Evolutionary conservation across 2,113 vertebrate genomes (phyloP).

Genomic region (Oryzias woworae): DNA sequence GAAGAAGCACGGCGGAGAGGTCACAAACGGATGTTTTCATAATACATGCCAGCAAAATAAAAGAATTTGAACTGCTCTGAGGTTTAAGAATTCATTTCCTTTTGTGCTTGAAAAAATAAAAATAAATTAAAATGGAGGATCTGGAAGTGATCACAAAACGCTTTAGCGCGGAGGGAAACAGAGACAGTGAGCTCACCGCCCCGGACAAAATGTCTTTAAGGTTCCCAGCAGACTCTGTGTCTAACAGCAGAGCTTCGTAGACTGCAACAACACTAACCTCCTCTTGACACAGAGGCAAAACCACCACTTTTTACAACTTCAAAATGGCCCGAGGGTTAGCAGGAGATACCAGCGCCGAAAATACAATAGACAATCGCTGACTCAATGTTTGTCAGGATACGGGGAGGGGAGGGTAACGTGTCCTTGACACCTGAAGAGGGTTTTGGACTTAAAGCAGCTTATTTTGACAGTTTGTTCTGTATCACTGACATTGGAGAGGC

Average conservation of each 20-base stretch:
- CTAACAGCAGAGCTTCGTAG: slow-evolving; percentile 48
- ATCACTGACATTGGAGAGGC: slow-evolving; percentile 62
- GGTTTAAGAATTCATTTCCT: slow-evolving; percentile 1
- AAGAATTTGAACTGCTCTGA: slow-evolving; percentile 15
- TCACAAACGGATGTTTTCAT: slow-evolving; percentile 22
- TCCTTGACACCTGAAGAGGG: slow-evolving; percentile 71
- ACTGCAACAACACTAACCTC: slow-evolving; percentile 65
- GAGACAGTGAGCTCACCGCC: slow-evolving; percentile 23
- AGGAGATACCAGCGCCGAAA: slow-evolving; percentile 49
- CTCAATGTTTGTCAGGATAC: slow-evolving; percentile 70
- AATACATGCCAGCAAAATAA: slow-evolving; percentile 1
- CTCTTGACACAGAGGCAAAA: slow-evolving; percentile 66
- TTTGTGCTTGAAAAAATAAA: slow-evolving; percentile 22
- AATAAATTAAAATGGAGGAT: slow-evolving; percentile 16
- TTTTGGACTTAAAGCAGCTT: slow-evolving; percentile 68
- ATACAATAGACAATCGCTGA: slow-evolving; percentile 70
- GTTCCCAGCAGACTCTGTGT: slow-evolving; percentile 55
- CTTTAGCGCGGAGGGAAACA: slow-evolving; percentile 25
- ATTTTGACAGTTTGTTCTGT: slow-evolving; percentile 71
- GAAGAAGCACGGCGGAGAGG: slow-evolving; percentile 5
- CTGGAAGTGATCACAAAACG: slow-evolving; percentile 29
- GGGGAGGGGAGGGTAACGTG: slow-evolving; percentile 58
- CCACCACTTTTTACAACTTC: slow-evolving; percentile 69
- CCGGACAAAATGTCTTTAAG: slow-evolving; percentile 58
- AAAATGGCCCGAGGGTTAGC: slow-evolving; percentile 55